Evolutionary conservation across 2,888 invertebrate genomes (phyloP).

Genomic region (Abrostola tripartita): DNA sequence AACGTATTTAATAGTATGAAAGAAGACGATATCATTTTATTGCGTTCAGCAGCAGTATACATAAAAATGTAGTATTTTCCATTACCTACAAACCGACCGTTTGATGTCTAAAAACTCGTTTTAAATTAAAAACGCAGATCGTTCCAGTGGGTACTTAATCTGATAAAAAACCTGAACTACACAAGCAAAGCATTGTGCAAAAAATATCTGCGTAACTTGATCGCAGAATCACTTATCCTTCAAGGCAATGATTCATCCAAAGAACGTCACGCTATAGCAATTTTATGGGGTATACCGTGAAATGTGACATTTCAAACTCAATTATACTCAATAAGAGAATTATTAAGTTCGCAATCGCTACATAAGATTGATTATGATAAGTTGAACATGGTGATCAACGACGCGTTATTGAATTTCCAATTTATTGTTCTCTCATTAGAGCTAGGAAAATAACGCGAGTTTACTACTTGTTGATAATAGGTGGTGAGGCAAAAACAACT

Average conservation of each 20-base stretch:
- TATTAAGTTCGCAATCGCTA: slow-evolving; percentile 2
- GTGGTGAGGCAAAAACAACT: not conserved
- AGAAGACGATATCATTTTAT: no score
- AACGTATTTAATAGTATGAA: no score
- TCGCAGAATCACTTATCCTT: not conserved
- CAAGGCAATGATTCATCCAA: slow-evolving; percentile 5
- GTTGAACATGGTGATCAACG: slow-evolving; percentile 17
- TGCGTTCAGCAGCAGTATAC: no score
- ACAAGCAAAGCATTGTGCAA: not conserved
- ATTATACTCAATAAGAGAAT: slow-evolving; percentile 10
- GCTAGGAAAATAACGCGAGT: slow-evolving; percentile 2
- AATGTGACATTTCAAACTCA: slow-evolving; percentile 28
- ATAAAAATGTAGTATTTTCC: no score
- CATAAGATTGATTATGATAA: slow-evolving; percentile 21
- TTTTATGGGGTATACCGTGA: slow-evolving; percentile 16
- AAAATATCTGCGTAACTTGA: not conserved
- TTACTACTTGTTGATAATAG: not conserved
- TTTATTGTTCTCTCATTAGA: slow-evolving; percentile 6
- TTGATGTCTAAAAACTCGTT: no score
- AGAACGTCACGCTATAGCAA: slow-evolving; percentile 8
- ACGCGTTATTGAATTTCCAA: slow-evolving; percentile 1
- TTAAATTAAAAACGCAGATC: no score
- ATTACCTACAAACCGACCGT: no score
- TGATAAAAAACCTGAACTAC: not conserved
- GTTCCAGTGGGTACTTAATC: no score